Evolutionary conservation across 2,113 vertebrate genomes (phyloP).

Genomic region (Sceloporus tristichus): DNA sequence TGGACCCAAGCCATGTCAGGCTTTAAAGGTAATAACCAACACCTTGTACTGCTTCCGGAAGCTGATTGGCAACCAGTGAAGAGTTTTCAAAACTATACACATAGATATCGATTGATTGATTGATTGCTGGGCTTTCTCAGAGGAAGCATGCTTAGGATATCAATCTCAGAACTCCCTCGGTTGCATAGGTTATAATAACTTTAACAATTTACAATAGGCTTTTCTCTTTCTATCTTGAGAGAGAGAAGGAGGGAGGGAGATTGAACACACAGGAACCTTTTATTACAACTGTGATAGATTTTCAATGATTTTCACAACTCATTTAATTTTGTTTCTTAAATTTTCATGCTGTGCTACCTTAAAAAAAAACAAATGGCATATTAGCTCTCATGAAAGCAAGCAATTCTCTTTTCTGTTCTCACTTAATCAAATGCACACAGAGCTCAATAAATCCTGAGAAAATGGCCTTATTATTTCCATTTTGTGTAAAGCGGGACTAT

Average conservation of each 20-base stretch:
- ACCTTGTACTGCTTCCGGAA: too few relatives aligned
- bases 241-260: too few relatives aligned
- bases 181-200: background rate
- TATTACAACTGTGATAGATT: conserved; percentile 10
- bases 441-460: conserved; percentile 19
- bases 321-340: conserved; percentile 15
- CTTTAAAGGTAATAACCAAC: too few relatives aligned
- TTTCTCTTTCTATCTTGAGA: background rate
- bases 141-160: background rate
- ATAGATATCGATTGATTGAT: too few relatives aligned
- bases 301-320: conserved; percentile 16
- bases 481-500: background rate
- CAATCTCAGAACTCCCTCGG: background rate
- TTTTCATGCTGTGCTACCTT: background rate
- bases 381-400: conserved; percentile 1
- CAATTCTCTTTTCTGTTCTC: background rate
- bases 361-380: conserved; percentile 2
- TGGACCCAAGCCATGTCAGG: too few relatives aligned
- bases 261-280: background rate
- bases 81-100: too few relatives aligned
- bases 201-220: conserved; percentile 16
- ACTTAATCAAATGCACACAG: background rate
- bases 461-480: background rate
- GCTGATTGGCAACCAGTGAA: too few relatives aligned
- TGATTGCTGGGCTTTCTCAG: background rate